Evolutionary conservation across 2,888 invertebrate species (phyloP), one percentile per base, ranked within the genome.

Genomic region (Trileptium ribeirensis): DNA sequence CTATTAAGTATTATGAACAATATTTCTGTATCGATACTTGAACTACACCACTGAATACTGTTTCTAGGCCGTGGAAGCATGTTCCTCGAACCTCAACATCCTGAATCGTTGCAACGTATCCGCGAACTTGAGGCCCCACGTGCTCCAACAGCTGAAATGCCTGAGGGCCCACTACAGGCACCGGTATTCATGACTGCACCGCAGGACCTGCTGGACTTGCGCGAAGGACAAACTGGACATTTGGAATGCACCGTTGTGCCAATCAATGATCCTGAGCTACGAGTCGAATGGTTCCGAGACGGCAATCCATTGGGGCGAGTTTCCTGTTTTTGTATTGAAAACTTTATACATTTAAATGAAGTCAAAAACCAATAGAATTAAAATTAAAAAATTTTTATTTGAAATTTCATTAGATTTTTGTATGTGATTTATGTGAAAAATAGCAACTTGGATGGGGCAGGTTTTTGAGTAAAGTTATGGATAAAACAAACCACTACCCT

Each of bases 261-360:
- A 0, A 95, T 97, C 29, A 96, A 97, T 87, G 98, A 98, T 89
- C 95, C 97, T 1, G 95, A 95, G 0, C 96, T 98, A 96, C 93
- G 93, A 85, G 95, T 98, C 3, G 97, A 97, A 90, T 98, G 97
- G 98, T 70, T 15, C 24, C 51, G 24, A 15, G 24, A 51, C 51
- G 51, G 24, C 24, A 51, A 51, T 15, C 51, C 51, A 24, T 51
- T 51, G 51, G 8, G 8, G 51, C 24, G 24, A 51, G 51, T 51
- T 15, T n/a, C n/a, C n/a, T n/a, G n/a, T n/a, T n/a, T n/a, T n/a
- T n/a, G n/a, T n/a, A n/a, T n/a, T n/a, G n/a, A n/a, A n/a, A n/a
- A n/a, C n/a, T n/a, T n/a, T n/a, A n/a, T n/a, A n/a, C n/a, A n/a
- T n/a, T n/a, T n/a, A n/a, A n/a, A n/a, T n/a, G n/a, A n/a, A n/a